Evolutionary conservation across 2,888 invertebrate genomes (phyloP).

Genomic region (Tinea trinotella): DNA sequence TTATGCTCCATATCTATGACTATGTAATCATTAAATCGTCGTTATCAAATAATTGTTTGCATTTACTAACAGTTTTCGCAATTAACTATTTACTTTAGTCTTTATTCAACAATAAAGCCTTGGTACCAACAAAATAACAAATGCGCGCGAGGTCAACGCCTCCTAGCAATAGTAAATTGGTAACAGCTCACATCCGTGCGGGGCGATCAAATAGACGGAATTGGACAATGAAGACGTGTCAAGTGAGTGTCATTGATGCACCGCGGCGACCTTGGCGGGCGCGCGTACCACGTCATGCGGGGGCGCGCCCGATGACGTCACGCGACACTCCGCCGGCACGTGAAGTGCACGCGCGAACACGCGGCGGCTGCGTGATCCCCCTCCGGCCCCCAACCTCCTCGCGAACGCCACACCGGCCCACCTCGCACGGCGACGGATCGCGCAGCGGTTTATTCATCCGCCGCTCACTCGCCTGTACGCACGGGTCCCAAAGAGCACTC

Average conservation of each 20-base stretch:
- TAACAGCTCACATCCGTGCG: neutral
- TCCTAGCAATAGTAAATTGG: neutral
- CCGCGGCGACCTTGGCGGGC: slow-evolving; percentile 30
- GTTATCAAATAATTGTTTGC: neutral
- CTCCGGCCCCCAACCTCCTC: slow-evolving; percentile 80
- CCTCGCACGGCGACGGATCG: slow-evolving; percentile 57
- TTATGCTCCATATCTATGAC: neutral
- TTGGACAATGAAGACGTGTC: neutral
- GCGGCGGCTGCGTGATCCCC: slow-evolving; percentile 82
- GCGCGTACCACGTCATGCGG: slow-evolving; percentile 59
- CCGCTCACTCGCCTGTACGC: slow-evolving; percentile 51
- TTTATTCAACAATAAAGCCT: neutral
- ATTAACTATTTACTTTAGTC: neutral
- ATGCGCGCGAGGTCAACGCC: slow-evolving; percentile 8
- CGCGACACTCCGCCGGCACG: slow-evolving; percentile 85
- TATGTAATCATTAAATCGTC: neutral
- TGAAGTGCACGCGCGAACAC: slow-evolving; percentile 86
- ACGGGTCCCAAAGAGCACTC: slow-evolving; percentile 49
- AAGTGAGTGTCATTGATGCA: slow-evolving; percentile 5
- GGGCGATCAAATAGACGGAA: slow-evolving; percentile 17
- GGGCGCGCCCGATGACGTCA: slow-evolving; percentile 69
- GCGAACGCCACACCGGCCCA: slow-evolving; percentile 72
- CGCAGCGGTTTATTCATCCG: slow-evolving; percentile 67
- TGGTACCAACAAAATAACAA: neutral
- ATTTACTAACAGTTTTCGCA: neutral